Base-by-base conservation (phyloP, 2,113 vertebrate species). In the Solea solea region DNA sequence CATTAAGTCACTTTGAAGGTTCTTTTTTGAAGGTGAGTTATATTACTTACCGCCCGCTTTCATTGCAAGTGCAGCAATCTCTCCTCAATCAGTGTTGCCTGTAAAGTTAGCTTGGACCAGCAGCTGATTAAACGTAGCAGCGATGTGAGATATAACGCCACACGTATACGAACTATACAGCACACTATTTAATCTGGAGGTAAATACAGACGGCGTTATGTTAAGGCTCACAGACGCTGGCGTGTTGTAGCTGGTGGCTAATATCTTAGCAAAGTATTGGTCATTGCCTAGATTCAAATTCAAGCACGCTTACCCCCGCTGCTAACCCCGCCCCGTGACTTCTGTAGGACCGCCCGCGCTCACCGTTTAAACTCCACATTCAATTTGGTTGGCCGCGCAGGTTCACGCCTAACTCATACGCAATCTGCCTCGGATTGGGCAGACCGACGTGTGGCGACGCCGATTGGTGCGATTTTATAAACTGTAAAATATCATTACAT, bases 21-120 rank as follows among this genome's bases (percentile, higher is more conserved):
- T 34, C n/a, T n/a, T 48, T 13, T 13, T 34, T 64, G 11, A 61
- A 44, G 7, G 8, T 39, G 8, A 27, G 7, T 42, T 10, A 9
- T 60, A 15, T 39, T 44, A 92, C 94, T 95, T 90, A 95, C 93
- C 92, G 69, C 93, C 93, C 56, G 90, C 92, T 93, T 94, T 94
- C 94, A 95, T 95, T 86, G 88, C 93, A 88, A 89, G 74, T 69
- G n/a, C n/a, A 80, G 69, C 28, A 76, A 63, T 78, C 72, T 63
- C 64, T 74, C 52, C 39, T 76, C 8, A 2, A 62, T 55, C 53
- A 72, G 63, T 40, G 46, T 28, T 16, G 45, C 16, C 53, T 57
- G 28, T 42, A 25, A 42, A 12, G 39, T 65, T 65, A 66, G 74
- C 77, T 60, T 15, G 25, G 59, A 40, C 41, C 53, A 56, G 40